Base-by-base conservation (phyloP, 53 echinoderm and acorn worm species). In the Echinometra lucunter region DNA sequence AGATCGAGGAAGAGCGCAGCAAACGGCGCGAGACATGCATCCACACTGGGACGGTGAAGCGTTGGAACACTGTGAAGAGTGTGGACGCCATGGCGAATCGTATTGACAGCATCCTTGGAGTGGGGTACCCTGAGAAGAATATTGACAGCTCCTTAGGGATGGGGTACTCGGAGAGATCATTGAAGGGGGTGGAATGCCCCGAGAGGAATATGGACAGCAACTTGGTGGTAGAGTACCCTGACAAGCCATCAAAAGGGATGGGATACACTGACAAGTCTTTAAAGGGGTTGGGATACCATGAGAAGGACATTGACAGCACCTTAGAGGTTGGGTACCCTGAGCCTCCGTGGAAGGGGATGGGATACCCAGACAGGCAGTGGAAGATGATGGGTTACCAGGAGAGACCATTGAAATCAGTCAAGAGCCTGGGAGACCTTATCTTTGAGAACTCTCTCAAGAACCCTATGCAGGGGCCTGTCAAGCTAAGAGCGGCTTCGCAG, bases 41-140 rank as follows among this genome's bases (percentile, higher is more conserved):
- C 92, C 92, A 92, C 56, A 78, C 78, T 3, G 92, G 92, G 19
- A 92, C 78, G 23, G 37, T 60, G 49, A 40, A 16, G 30, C 78
- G 78, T 15, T 55, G 78, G 57, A 74, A 92, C 57, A 78, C 74
- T 13, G 91, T 91, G 45, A 30, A 37, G 12, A 82, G 58, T 11
- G 94, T 94, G 82, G 94, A 94, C 8, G 82, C 60, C 4, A 94
- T 94, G 94, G 94, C 94, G 32, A 82, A 94, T 30, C 82, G 94
- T 27, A 94, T 94, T 85, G 94, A 94, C 85, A 83, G 83, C 55
- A 82, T 94, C 66, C 85, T 94, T 2, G 83, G 94, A 23, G 45
- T 55, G 38, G 92, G 91, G 30, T 45, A 67, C 60, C 2, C 66
- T 11, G 66, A 66, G 35, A 53, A 53, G 53, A 53, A 13, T 53